phyloP scores from a whole-genome alignment of 2,797 vertebrate species.

The Poecilia gillii region DNA sequence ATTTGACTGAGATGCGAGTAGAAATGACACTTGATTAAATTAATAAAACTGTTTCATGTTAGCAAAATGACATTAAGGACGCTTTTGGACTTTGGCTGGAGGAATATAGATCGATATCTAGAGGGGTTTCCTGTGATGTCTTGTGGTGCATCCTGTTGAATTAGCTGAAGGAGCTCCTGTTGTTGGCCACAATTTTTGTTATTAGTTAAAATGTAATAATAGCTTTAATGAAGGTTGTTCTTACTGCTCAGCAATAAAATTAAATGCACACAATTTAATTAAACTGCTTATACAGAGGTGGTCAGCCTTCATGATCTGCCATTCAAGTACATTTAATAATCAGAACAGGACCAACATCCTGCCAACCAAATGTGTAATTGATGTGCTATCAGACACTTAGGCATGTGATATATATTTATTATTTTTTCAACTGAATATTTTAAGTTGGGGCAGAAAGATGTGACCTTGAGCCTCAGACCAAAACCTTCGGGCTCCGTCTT shows the following conservation, averaged over 20 bases:
- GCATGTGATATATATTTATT: no score
- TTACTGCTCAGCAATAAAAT: background rate
- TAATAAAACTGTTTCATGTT: background rate
- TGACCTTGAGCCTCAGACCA: background rate
- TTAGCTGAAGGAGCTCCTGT: background rate
- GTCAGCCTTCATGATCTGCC: background rate
- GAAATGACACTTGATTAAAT: background rate
- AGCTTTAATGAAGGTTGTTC: background rate
- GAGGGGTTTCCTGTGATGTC: background rate
- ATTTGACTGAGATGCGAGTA: background rate
- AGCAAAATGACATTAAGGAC: background rate
- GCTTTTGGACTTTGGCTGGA: background rate
- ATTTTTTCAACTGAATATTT: no score
- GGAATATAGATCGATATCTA: background rate
- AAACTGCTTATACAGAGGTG: background rate
- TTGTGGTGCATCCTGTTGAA: background rate
- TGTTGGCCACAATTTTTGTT: background rate
- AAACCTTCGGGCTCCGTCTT: slow-evolving; percentile 8
- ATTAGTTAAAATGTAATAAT: background rate
- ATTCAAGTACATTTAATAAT: background rate
- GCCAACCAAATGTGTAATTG: background rate
- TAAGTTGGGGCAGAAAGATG: background rate
- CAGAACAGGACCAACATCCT: background rate
- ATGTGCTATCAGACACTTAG: background rate
- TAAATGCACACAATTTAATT: background rate